Conservation (phyloP, 2,888 invertebrate species). For the Asteroscopus sphinx region DNA sequence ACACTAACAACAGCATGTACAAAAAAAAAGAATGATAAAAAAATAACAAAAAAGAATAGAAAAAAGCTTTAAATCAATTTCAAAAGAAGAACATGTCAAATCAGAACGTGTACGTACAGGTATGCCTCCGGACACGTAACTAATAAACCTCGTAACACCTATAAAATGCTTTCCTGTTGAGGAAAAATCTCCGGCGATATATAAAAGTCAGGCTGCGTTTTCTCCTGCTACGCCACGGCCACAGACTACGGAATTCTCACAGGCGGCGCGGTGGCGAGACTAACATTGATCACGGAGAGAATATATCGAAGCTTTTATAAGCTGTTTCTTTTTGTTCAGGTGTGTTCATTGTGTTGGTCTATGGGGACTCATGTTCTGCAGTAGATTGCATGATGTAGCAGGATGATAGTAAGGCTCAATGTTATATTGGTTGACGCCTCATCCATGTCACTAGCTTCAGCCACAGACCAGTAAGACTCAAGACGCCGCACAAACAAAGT, state of each 20-base stretch:
- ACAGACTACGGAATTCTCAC: constrained; percentile 27
- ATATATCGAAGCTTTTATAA: constrained; percentile 1
- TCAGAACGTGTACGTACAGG: background rate
- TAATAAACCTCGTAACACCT: constrained; percentile 51
- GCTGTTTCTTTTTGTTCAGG: background rate
- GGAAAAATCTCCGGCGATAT: constrained; percentile 47
- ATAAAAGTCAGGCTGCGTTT: constrained; percentile 46
- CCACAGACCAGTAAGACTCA: too few species aligned
- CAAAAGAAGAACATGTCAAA: constrained; percentile 18
- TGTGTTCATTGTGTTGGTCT: constrained; percentile 4
- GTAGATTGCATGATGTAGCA: too few species aligned
- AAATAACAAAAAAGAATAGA: background rate
- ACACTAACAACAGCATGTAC: too few species aligned
- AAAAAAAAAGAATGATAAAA: too few species aligned
- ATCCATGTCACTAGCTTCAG: too few species aligned
- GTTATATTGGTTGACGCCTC: too few species aligned
- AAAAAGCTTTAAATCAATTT: background rate
- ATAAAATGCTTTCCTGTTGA: constrained; percentile 45
- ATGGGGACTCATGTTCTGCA: background rate
- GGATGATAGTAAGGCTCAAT: too few species aligned
- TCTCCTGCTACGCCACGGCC: constrained; percentile 16
- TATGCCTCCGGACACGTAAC: constrained; percentile 32
- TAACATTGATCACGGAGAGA: constrained; percentile 23
- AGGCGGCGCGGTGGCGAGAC: constrained; percentile 1
- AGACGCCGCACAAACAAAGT: too few species aligned